Base-by-base conservation (phyloP, 2,888 invertebrate species). In the Tipula confusa region DNA sequence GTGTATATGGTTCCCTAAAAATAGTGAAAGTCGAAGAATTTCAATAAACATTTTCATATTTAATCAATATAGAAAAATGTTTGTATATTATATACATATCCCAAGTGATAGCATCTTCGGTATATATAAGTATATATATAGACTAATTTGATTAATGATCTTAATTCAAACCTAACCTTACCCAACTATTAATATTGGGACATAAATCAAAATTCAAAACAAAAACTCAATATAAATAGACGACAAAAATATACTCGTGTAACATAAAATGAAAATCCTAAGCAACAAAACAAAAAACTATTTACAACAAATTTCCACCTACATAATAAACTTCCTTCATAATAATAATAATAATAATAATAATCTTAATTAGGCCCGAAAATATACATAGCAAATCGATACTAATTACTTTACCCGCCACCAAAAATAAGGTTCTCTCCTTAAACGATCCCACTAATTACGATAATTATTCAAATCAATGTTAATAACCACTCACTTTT, bases 181-280 rank as follows among this genome's bases (percentile, higher is more conserved):
- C 64, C 64, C 64, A 64, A 64, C 64, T 64, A 64, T 64, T 64
- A 64, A 64, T 64, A 64, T 64, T 64, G 64, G 18, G 64, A 64
- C 64, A 64, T 64, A 64, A 64, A 64, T 64, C 64, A 64, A 64
- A 64, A 24, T 64, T 64, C 64, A 11, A 64, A n/a, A 64, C 24
- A 64, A 64, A 64, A 64, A 64, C 11, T 2, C n/a, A n/a, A 24
- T 1, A 64, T 24, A 64, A 64, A 64, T 64, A 64, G 24, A 64
- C 64, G 64, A 64, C 24, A 9, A 64, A 64, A 64, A 64, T 64
- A 64, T 9, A 24, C 64, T 64, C 9, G 64, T 64, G 64, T 64
- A 24, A 18, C 18, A 64, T 64, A 64, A n/a, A n/a, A 64, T 64
- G 64, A 64, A 64, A 64, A 64, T 64, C 64, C 64, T 18, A 43